These are phyloP conservation scores for Anguilla japonica DNA, from an alignment of 2,113 vertebrate genomes.

Conservation along the genomic window DNA sequence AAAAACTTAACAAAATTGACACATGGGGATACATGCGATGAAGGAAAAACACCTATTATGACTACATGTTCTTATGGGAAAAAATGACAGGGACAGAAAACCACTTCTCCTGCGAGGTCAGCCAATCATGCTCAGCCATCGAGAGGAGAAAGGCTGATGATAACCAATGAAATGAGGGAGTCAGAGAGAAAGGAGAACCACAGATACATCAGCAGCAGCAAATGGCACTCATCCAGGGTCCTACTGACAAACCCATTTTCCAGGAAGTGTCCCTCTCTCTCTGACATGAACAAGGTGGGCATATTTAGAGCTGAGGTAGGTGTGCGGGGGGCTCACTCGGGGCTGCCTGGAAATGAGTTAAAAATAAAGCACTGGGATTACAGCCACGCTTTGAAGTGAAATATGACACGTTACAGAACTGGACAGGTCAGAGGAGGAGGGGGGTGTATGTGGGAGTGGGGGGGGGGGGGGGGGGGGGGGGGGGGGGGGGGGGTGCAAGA, in stretches of 20 bases:
- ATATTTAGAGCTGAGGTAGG: too few relatives aligned
- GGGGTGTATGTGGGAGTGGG: not conserved
- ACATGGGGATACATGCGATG: too few relatives aligned
- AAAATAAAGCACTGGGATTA: slow-evolving; percentile 57
- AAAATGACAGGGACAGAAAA: too few relatives aligned
- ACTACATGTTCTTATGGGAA: too few relatives aligned
- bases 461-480: not conserved
- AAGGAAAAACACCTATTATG: too few relatives aligned
- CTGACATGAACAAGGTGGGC: too few relatives aligned
- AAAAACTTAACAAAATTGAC: too few relatives aligned
- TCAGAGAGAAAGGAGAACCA: too few relatives aligned
- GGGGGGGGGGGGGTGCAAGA: slow-evolving; percentile 35
- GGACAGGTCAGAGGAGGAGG: slow-evolving; percentile 51
- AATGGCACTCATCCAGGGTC: too few relatives aligned
- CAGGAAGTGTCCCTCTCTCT: too few relatives aligned
- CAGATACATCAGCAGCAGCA: too few relatives aligned
- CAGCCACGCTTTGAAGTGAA: slow-evolving; percentile 43
- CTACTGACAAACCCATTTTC: too few relatives aligned
- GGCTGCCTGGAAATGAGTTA: slow-evolving; percentile 45
- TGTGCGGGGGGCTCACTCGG: slow-evolving; percentile 41
- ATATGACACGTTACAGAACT: slow-evolving; percentile 57
- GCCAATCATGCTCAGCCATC: slow-evolving; percentile 40
- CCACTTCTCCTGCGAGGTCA: not conserved
- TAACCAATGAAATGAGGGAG: slow-evolving; percentile 44
- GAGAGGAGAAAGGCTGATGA: slow-evolving; percentile 32